Evolutionary conservation across 53 echinoderm and acorn worm species (phyloP), one percentile per base, ranked within the genome.

Genomic region (Apostichopus leukothele): DNA sequence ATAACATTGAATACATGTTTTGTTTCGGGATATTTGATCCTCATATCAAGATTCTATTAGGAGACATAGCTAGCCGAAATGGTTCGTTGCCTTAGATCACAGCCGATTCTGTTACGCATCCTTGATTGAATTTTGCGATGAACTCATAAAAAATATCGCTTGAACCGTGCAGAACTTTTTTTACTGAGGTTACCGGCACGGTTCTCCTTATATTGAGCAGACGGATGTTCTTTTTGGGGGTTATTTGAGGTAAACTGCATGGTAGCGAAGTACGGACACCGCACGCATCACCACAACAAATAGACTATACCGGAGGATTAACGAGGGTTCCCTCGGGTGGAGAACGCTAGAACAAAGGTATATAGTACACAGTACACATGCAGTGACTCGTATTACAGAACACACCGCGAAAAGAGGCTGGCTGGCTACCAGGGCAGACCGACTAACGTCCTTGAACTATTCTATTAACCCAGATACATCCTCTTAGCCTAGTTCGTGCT

Each of bases 381-480:
- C 71, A 71, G 2, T 57, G 71, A n/a, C 54, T 81, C 81, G 51
- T 81, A 81, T 81, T 54, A 81, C 81, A 51, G 50, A 53, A 39
- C 55, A 54, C 81, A 54, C 77, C 77, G 77, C 52, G 77, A 39
- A 77, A 77, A 26, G 71, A 71, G 71, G 18, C 71, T 71, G 68
- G 68, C 68, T 68, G 71, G n/a, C n/a, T 71, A 6, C 71, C 50
- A 52, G 25, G 18, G 5, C 77, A 77, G 77, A 18, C 39, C 3
- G 39, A 39, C 5, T 71, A 81, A 81, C 81, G 81, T 19, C 81
- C 81, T 81, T 81, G 81, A 81, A 81, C 81, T 59, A 81, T 81
- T 23, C 81, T 81, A 81, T 81, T 81, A 81, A 81, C 81, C 81
- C 55, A 81, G 23, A 22, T 81, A 59, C 81, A 81, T 81, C 54